These are phyloP conservation scores for Vultur gryphus DNA, from an alignment of 2,797 vertebrate genomes.

Conservation along the genomic window DNA sequence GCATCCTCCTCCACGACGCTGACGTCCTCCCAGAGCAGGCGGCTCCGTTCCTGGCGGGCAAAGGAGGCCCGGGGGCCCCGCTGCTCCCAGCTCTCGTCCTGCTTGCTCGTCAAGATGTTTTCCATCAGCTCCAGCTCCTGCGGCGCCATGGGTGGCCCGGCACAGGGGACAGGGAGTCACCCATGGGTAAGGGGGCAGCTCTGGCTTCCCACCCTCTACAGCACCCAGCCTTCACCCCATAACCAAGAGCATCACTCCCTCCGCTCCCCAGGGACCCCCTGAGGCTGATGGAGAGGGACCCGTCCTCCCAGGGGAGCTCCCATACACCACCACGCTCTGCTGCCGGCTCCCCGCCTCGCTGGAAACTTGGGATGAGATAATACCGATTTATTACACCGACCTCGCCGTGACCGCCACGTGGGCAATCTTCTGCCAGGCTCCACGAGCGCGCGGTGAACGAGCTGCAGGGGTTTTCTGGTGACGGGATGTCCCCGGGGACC, in stretches of 20 bases:
- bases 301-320: background rate
- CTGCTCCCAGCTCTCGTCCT: slow-evolving; percentile 83
- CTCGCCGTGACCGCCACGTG: rapidly evolving
- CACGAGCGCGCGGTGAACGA: rapidly evolving
- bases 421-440: background rate
- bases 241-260: background rate
- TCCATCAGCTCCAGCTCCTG: slow-evolving; percentile 89
- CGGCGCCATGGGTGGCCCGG: background rate
- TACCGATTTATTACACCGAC: rapidly evolving
- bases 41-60: slow-evolving; percentile 85
- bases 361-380: background rate
- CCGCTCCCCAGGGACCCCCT: background rate
- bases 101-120: slow-evolving; percentile 77
- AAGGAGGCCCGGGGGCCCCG: slow-evolving; percentile 76
- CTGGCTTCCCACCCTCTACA: background rate
- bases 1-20: slow-evolving; percentile 82
- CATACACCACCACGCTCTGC: background rate
- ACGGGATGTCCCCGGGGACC: background rate
- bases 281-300: background rate
- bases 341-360: rapidly evolving
- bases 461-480: background rate
- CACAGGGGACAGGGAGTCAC: background rate
- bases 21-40: slow-evolving; percentile 88
- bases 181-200: background rate
- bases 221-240: background rate